Evolutionary conservation across 2,888 invertebrate species (phyloP), one percentile per base, ranked within the genome.

Genomic region (Melipona beecheii): DNA sequence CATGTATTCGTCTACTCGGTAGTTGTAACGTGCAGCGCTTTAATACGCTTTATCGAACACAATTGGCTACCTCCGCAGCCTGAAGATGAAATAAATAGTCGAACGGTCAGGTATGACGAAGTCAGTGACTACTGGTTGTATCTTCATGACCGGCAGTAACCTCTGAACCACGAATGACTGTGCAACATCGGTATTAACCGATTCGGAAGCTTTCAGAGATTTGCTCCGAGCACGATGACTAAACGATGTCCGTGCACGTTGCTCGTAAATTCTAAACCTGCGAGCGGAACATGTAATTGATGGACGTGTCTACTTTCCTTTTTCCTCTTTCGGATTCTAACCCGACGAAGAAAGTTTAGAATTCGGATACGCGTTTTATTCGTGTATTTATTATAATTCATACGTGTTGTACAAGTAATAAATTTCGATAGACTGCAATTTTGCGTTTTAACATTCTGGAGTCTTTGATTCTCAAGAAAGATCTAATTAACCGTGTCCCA

Each of bases 51-150:
- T 69, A 79, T 75, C 78, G 77, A 64, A 56, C 62, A 75, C 77
- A 71, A 78, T 80, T 78, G 75, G 74, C 68, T 68, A 24, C 62
- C 64, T 72, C 73, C 69, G 79, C 21, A 49, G 49, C 4, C 36
- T 43, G 19, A 66, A 76, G 80, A 66, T 50, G 69, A 79, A 82
- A 79, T 87, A 83, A 77, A 78, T 83, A 79, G 84, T 71, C 79
- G 73, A 54, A 54, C 82, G 76, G 72, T 75, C 75, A 50, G 65
- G 69, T 89, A 85, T 87, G 84, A 87, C 86, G 86, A 83, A 87
- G 86, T 83, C 82, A 85, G 77, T 82, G 86, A 86, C 89, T 90
- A 88, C 90, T 75, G 88, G 87, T 86, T 86, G 75, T 81, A 84
- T 66, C 81, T 81, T 72, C 80, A 73, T 75, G 81, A 85, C 64